Conservation (phyloP, 2,888 invertebrate species). For the Embidobia sp. region DNA sequence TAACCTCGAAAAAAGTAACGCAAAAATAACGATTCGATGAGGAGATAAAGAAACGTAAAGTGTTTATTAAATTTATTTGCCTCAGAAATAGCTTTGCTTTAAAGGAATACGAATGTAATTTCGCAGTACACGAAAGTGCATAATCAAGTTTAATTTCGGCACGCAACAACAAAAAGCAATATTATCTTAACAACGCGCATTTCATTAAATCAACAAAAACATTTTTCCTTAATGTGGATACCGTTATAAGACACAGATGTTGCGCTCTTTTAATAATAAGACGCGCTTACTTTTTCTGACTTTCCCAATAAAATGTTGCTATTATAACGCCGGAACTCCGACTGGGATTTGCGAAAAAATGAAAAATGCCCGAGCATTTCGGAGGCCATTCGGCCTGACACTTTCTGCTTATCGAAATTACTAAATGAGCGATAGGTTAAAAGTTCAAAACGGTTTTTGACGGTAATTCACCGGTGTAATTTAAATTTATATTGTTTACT, state of each 20-base stretch:
- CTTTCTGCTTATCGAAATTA: conserved; percentile 29
- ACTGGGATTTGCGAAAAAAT: conserved; percentile 37
- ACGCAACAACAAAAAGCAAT: conserved; percentile 19
- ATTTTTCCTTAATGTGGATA: conserved; percentile 51
- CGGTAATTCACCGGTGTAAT: too few species aligned
- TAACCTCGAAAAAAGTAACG: too few species aligned
- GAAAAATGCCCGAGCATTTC: conserved; percentile 9
- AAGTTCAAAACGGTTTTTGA: too few species aligned
- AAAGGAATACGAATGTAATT: too few species aligned
- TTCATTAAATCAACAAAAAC: conserved; percentile 49
- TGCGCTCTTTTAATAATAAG: conserved; percentile 61
- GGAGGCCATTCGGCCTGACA: conserved; percentile 10
- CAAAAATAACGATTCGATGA: too few species aligned
- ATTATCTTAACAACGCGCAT: conserved; percentile 40
- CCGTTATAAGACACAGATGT: conserved; percentile 63
- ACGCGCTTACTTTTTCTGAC: conserved; percentile 57
- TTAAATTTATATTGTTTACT: too few species aligned
- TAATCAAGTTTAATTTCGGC: too few species aligned
- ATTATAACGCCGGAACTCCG: conserved; percentile 32
- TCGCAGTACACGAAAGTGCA: too few species aligned
- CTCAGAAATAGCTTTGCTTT: too few species aligned
- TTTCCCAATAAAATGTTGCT: conserved; percentile 48
- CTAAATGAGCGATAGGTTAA: conserved; percentile 16
- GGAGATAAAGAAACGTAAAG: too few species aligned
- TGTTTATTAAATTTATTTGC: too few species aligned